phyloP scores from a whole-genome alignment of 2,797 vertebrate genomes.

The Sparus aurata region DNA sequence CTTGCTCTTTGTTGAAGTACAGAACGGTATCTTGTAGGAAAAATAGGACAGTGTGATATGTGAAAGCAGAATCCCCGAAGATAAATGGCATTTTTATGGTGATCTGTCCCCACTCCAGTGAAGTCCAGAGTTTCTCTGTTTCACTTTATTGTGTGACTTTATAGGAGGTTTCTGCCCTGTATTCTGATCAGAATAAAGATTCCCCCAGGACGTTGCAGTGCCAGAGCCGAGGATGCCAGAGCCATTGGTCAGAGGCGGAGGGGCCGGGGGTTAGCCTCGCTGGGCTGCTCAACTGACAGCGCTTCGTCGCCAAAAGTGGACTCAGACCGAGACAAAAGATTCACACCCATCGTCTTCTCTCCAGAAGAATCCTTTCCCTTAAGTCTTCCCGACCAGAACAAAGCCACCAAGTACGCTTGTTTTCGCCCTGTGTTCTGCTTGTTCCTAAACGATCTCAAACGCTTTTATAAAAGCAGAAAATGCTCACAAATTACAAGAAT shows the following conservation, averaged over 20 bases:
- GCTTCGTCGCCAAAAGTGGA: constrained; percentile 78
- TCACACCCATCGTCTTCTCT: constrained; percentile 80
- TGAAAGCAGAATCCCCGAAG: constrained; percentile 60
- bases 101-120: constrained; percentile 58
- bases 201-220: constrained; percentile 73
- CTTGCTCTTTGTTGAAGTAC: constrained; percentile 56
- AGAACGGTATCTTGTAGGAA: constrained; percentile 61
- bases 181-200: constrained; percentile 82
- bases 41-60: constrained; percentile 61
- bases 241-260: constrained; percentile 84
- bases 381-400: constrained; percentile 48
- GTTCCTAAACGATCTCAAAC: neutral
- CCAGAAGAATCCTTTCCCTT: constrained; percentile 60
- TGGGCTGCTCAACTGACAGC: constrained; percentile 79
- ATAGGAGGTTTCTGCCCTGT: constrained; percentile 78
- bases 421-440: constrained; percentile 1
- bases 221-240: constrained; percentile 84
- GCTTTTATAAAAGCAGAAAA: neutral
- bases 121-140: constrained; percentile 60
- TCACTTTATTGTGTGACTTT: constrained; percentile 78
- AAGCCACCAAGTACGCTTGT: constrained; percentile 28
- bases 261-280: constrained; percentile 73
- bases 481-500: constrained; percentile 6
- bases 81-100: constrained; percentile 73
- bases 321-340: constrained; percentile 73